Base-by-base conservation (phyloP, 1,140 invertebrate species). In the Eueides isabella region DNA sequence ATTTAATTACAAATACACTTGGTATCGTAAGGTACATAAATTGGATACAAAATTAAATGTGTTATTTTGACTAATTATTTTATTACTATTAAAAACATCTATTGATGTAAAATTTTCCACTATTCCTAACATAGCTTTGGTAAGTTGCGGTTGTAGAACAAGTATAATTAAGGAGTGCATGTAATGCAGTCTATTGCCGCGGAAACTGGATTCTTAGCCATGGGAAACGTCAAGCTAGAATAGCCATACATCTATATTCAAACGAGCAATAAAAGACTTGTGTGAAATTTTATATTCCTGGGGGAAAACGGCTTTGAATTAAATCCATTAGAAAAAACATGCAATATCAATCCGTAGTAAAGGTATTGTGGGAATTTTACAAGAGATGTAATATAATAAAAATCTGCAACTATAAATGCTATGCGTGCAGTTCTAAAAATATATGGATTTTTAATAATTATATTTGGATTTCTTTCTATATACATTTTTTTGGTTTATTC, bases 81-180 rank as follows among this genome's bases (percentile, higher is more conserved):
- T n/a, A n/a, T n/a, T n/a, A n/a, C n/a, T n/a, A n/a, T n/a, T n/a
- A 14, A 38, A 38, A 16, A 38, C 16, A 5, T 5, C 5, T 38
- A 38, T 16, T 38, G 14, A 38, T 6, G 6, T 6, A 38, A 16
- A 38, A 16, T 38, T 38, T 38, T 38, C 35, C 14, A 38, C 35
- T 38, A 16, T 16, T 55, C n/a, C 48, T 23, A 55, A 23, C 7
- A 55, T 23, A 26, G 48, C 19, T 23, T 55, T 6, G 1, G 7
- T 26, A 65, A 72, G 74, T 69, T 77, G 74, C 74, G 76, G 77
- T 78, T 63, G 65, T 48, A 74, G 66, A 78, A 82, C 78, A 76
- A 79, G 78, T 81, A 67, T 81, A 83, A 84, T 85, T 85, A 83
- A 83, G 77, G 75, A 74, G 67, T 79, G 79, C 78, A 83, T 80